Conservation (phyloP, 2,797 vertebrate species). For the Sorex maritimensis region DNA sequence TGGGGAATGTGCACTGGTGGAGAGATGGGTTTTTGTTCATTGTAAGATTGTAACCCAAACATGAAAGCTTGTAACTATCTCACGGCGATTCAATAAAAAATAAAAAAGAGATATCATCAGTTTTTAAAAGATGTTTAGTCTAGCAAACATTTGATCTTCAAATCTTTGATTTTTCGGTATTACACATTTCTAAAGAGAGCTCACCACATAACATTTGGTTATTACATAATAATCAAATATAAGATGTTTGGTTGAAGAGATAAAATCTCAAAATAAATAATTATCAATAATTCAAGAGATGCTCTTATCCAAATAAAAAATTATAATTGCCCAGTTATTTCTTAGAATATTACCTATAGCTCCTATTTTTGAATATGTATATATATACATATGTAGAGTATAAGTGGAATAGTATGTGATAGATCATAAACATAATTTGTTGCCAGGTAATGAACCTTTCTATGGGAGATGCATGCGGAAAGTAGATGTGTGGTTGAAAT, state of each 20-base stretch:
- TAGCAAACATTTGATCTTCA: not conserved
- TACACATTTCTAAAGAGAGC: not conserved
- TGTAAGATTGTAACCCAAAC: no score
- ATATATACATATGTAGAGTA: not conserved
- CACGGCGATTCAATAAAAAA: no score
- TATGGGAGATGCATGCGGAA: no score
- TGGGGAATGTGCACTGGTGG: no score
- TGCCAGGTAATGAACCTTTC: not conserved
- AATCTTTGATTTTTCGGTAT: not conserved
- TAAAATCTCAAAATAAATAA: constrained; percentile 25
- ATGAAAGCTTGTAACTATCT: no score
- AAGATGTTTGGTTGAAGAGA: not conserved
- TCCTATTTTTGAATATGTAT: not conserved
- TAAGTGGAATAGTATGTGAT: no score
- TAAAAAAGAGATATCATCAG: not conserved
- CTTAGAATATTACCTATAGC: not conserved
- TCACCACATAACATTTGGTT: not conserved
- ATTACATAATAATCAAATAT: not conserved
- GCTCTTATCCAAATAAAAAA: not conserved
- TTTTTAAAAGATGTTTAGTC: not conserved
- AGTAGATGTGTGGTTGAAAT: not conserved
- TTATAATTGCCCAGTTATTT: not conserved
- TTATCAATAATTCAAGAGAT: not conserved
- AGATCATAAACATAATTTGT: not conserved
- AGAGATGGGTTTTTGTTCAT: no score